A percentile compares a stretch with the other conserved stretches of the same genome.
phyloP scores from a whole-genome alignment of 2,888 invertebrate genomes.

The Magallana nippona region DNA sequence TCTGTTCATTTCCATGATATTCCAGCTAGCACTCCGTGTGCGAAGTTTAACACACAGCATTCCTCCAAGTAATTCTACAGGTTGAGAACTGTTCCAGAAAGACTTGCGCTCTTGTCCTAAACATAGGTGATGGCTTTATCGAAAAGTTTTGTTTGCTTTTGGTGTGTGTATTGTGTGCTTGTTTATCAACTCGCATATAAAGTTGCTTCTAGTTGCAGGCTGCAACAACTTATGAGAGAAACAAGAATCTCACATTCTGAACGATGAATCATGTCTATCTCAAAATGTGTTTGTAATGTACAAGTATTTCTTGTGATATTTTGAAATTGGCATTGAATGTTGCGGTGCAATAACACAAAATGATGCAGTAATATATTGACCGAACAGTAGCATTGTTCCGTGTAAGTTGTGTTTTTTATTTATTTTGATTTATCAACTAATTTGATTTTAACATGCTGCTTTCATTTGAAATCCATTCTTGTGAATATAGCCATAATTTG shows the following conservation, averaged over 20 bases:
- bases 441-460: background rate
- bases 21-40: background rate
- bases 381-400: background rate
- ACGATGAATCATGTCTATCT: background rate
- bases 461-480: constrained; percentile 3
- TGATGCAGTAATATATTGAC: constrained; percentile 9
- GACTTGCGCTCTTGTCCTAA: background rate
- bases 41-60: background rate
- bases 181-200: background rate
- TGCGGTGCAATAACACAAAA: constrained; percentile 14
- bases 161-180: background rate
- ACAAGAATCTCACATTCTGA: constrained; percentile 12
- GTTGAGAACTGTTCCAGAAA: background rate
- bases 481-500: background rate
- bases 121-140: background rate
- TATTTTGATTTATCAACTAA: no score
- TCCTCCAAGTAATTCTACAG: background rate
- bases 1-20: background rate
- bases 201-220: background rate
- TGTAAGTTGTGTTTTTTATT: background rate
- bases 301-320: background rate
- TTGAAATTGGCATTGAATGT: constrained; percentile 21
- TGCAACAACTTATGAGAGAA: background rate
- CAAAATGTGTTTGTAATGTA: background rate
- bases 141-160: background rate